Conservation (phyloP, 2,888 invertebrate species). For the Xanthostigma xanthostigma region DNA sequence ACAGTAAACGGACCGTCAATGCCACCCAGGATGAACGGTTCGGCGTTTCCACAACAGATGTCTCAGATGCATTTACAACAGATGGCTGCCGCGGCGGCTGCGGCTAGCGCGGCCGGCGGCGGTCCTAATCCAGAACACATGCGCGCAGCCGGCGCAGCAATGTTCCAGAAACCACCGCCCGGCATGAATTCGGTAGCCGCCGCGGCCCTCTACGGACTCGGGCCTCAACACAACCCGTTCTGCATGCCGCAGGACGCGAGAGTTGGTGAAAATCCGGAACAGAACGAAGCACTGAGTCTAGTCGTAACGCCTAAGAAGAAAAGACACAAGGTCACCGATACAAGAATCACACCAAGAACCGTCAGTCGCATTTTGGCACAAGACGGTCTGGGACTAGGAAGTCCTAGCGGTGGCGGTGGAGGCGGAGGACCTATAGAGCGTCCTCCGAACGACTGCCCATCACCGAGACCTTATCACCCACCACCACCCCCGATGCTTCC, state of each 20-base stretch:
- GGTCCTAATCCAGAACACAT: conserved; percentile 33
- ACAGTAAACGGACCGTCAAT: conserved; percentile 24
- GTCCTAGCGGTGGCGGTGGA: conserved; percentile 36
- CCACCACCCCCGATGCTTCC: conserved; percentile 70
- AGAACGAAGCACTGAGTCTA: conserved; percentile 86
- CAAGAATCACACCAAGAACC: conserved; percentile 79
- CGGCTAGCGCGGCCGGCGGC: conserved; percentile 13
- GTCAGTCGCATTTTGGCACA: conserved; percentile 75
- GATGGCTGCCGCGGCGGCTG: conserved; percentile 22
- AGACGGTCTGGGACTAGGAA: conserved; percentile 61
- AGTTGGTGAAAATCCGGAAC: conserved; percentile 56
- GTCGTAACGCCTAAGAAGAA: conserved; percentile 94
- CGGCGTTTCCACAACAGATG: conserved; percentile 8
- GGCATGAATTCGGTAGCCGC: conserved; percentile 36
- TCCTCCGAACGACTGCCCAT: conserved; percentile 50
- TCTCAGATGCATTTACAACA: conserved; percentile 24
- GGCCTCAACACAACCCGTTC: conserved; percentile 35
- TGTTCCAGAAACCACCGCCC: conserved; percentile 74
- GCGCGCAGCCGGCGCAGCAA: conserved; percentile 29
- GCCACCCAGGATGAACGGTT: conserved; percentile 20
- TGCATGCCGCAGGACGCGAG: conserved; percentile 34
- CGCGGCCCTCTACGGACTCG: conserved; percentile 43
- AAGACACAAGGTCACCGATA: conserved; percentile 93
- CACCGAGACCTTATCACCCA: conserved; percentile 60
- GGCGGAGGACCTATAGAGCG: conserved; percentile 41